Percentiles rank a stretch among this genome's conserved stretches.
These are phyloP conservation scores for Drosophila teissieri DNA, from an alignment of 1,140 invertebrate genomes.

Conservation along the genomic window DNA sequence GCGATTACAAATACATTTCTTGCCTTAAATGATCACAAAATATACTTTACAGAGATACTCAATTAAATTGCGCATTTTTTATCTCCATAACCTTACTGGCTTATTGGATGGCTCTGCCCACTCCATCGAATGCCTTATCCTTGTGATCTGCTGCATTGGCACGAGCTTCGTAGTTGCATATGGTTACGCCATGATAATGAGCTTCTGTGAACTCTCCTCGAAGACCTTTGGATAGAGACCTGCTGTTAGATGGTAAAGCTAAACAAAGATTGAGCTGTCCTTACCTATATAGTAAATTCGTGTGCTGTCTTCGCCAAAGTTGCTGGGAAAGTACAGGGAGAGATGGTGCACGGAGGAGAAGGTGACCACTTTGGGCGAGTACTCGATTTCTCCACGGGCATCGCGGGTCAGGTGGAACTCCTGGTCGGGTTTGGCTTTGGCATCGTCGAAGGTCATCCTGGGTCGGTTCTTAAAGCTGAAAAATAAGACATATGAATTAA, in stretches of 20 bases:
- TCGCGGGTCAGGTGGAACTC: constrained; percentile 95
- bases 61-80: constrained; percentile 23
- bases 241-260: neutral
- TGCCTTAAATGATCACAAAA: constrained; percentile 26
- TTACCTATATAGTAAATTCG: constrained; percentile 95
- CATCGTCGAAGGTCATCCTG: constrained; percentile 97
- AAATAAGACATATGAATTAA: neutral
- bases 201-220: constrained; percentile 95
- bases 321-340: constrained; percentile 94
- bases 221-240: constrained; percentile 86
- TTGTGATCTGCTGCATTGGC: constrained; percentile 95
- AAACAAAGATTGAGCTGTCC: neutral
- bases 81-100: neutral
- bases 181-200: constrained; percentile 94
- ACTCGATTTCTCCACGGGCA: constrained; percentile 92
- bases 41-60: constrained; percentile 17
- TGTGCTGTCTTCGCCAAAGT: constrained; percentile 93
- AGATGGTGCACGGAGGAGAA: constrained; percentile 95
- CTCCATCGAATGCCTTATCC: constrained; percentile 88
- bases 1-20: constrained; percentile 17
- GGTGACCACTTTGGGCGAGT: constrained; percentile 94
- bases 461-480: constrained; percentile 95
- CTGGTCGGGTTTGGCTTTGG: constrained; percentile 90
- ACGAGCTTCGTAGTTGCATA: constrained; percentile 94
- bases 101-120: constrained; percentile 87